Conservation (phyloP, 2,113 vertebrate genomes). For the Clarias gariepinus region DNA sequence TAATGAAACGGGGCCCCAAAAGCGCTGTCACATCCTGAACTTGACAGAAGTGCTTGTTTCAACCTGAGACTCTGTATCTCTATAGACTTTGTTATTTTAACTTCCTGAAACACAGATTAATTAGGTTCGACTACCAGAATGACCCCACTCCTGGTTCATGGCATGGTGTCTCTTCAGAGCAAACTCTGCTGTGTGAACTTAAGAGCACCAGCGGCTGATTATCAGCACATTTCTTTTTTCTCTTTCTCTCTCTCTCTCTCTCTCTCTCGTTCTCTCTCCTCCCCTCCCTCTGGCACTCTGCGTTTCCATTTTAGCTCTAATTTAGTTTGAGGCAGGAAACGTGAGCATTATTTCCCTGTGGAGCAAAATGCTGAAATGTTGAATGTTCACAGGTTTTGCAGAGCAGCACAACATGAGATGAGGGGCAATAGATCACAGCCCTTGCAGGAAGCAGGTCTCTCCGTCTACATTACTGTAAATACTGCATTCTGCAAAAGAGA, state of each 20-base stretch:
- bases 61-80: neutral
- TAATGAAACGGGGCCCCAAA: neutral
- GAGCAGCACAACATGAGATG: slow-evolving; percentile 35
- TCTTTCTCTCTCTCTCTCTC: neutral
- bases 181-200: slow-evolving; percentile 10
- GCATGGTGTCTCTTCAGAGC: slow-evolving; percentile 8
- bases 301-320: slow-evolving; percentile 36
- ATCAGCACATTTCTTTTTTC: slow-evolving; percentile 16
- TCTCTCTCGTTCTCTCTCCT: neutral
- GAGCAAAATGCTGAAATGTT: slow-evolving; percentile 54
- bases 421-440: slow-evolving; percentile 23
- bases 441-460: neutral
- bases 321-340: slow-evolving; percentile 38
- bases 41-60: slow-evolving; percentile 10
- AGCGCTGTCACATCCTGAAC: slow-evolving; percentile 12
- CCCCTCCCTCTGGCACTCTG: slow-evolving; percentile 11
- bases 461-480: slow-evolving; percentile 5
- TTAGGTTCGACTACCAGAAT: slow-evolving; percentile 9
- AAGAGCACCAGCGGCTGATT: slow-evolving; percentile 21
- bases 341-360: slow-evolving; percentile 50
- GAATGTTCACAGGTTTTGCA: slow-evolving; percentile 55
- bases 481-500: neutral
- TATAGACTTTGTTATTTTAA: slow-evolving; percentile 11
- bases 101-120: slow-evolving; percentile 29
- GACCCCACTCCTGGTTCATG: neutral